Evolutionary conservation across 2,888 invertebrate species (phyloP), one percentile per base, ranked within the genome.

Genomic region (Steinernema scapterisci): DNA sequence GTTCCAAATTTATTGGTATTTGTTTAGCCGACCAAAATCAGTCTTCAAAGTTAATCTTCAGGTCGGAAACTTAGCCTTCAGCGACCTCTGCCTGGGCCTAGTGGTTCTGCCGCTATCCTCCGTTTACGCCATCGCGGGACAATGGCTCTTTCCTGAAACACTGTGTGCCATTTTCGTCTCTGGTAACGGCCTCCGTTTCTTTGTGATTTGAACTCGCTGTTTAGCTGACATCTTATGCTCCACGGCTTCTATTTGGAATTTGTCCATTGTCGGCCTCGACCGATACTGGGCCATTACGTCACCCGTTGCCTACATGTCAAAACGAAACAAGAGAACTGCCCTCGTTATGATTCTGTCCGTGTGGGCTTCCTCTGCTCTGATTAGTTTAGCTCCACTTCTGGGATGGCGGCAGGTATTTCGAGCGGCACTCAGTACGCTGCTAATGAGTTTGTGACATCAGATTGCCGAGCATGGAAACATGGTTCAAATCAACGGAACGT

Each of bases 221-320:
- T 78, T 73, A 85, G 87, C 88, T 25, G 90, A 90, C 81, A 89
- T 90, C 27, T 87, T 89, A 75, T 84, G 89, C 76, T 90, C 89
- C 73, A 89, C 89, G 0, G 88, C 89, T 0, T 89, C 89, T n/a
- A 90, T 90, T 73, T 86, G 89, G 79, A 89, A 89, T 75, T 83
- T 90, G 13, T 89, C 89, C 72, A 89, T 89, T 25, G 89, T 90
- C 70, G 89, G 89, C n/a, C 80, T 90, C 2, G 90, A 90, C 80
- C 82, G 90, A 5, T 89, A 85, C 54, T 86, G 86, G 86, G 86
- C 86, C 13, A 86, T 86, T 56, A 89, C 89, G 19, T 86, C 87
- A 38, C 90, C 90, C 0, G 88, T 90, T 19, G 87, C 87, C 19
- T 90, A 90, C 78, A 88, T 89, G 76, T 71, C 56, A 31, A 84